These are phyloP conservation scores for Scolopax bukidnonensis DNA, from an alignment of 2,797 vertebrate genomes.

Conservation along the genomic window DNA sequence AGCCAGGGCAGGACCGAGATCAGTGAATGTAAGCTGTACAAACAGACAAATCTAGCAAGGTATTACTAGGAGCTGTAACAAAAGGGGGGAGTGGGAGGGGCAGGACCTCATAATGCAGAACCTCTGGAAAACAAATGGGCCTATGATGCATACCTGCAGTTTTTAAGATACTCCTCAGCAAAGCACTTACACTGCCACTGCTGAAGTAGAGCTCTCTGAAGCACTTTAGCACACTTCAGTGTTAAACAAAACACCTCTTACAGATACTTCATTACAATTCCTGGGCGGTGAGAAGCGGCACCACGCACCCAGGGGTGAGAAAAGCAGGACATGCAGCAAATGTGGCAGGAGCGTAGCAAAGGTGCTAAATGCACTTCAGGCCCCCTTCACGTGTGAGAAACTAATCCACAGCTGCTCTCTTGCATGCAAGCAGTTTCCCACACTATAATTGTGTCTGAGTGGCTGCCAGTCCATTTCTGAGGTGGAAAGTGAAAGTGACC, in stretches of 20 bases:
- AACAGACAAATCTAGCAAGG: not conserved
- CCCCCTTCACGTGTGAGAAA: not conserved
- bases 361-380: not conserved
- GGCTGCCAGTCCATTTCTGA: not conserved
- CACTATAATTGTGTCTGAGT: not conserved
- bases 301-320: not conserved
- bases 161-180: not conserved
- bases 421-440: not conserved
- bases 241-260: not conserved
- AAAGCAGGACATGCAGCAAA: not conserved
- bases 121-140: not conserved
- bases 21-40: not conserved
- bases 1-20: not conserved
- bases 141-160: not conserved
- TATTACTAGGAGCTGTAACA: not conserved
- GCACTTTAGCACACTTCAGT: not conserved
- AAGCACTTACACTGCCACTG: not conserved
- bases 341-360: not conserved
- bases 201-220: not conserved
- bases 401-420: not conserved
- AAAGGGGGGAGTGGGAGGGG: not conserved
- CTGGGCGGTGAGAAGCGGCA: not conserved
- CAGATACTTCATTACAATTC: not conserved
- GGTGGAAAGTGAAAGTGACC: not conserved
- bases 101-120: not conserved